Evolutionary conservation across 1,140 invertebrate species (phyloP), one percentile per base, ranked within the genome.

Genomic region (Anastrepha obliqua): DNA sequence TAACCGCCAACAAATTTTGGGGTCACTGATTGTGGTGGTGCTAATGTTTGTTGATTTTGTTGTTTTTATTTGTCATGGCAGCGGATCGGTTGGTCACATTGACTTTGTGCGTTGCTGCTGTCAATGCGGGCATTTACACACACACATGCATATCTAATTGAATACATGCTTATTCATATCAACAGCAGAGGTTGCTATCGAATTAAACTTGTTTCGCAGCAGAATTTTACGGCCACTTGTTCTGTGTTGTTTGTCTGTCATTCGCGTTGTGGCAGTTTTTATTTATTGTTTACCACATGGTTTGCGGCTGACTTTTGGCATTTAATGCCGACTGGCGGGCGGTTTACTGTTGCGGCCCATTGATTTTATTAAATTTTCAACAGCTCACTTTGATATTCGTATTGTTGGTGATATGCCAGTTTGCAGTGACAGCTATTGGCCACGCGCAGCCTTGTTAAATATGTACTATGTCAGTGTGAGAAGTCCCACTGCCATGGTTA

Each of bases 301-400:
- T 81, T 55, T 81, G 74, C 74, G 74, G 74, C 47, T 55, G 47
- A 13, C 74, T 81, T 51, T 81, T 55, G 74, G 74, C 44, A 81
- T 81, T 81, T 20, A 81, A 51, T 55, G 74, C 74, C 17, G 74
- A 29, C 47, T 81, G 44, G 74, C 20, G 74, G 47, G 42, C 44
- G 74, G 17, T n/a, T 81, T 17, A 8, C 17, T 81, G 74, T 81
- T 81, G 74, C 29, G 74, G 47, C 47, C 70, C 44, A 81, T 81
- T 81, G 74, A 81, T 81, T 81, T 81, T 81, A 81, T 81, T 55
- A 81, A 81, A 81, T 55, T 81, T 81, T 81, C 74, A 81, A 55
- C 74, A 55, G 20, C 9, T 81, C 55, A 47, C 20, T 47, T 47
- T 74, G 39, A 1, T 20, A 9, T 0, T 2, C 2, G 2, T 81